Conservation (phyloP, 2,888 invertebrate species). For the Cheilosia urbana region DNA sequence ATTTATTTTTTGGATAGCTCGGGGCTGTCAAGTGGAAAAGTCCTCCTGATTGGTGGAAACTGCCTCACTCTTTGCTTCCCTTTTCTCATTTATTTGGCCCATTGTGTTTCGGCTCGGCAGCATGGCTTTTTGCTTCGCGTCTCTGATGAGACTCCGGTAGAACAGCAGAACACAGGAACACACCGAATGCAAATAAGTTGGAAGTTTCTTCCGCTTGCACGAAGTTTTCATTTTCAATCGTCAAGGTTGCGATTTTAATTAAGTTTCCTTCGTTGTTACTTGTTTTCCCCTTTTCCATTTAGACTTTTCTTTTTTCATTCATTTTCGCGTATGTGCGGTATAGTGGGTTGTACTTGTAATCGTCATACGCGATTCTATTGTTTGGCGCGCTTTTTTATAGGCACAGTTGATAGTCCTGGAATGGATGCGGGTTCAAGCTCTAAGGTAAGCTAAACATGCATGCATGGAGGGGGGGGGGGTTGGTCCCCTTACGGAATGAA, state of each 20-base stretch:
- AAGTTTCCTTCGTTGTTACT: slow-evolving; percentile 78
- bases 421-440: slow-evolving; percentile 34
- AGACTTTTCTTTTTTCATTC: slow-evolving; percentile 28
- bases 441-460: slow-evolving; percentile 44
- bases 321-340: slow-evolving; percentile 2
- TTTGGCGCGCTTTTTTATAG: slow-evolving; percentile 5
- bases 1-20: slow-evolving; percentile 55
- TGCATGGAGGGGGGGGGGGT: background rate
- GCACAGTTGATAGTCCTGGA: slow-evolving; percentile 27
- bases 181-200: slow-evolving; percentile 62
- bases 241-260: slow-evolving; percentile 83
- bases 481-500: slow-evolving; percentile 20
- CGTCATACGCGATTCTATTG: slow-evolving; percentile 38
- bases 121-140: background rate
- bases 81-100: slow-evolving; percentile 48
- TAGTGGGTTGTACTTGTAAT: background rate
- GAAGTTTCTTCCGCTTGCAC: slow-evolving; percentile 55
- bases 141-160: background rate
- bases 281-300: slow-evolving; percentile 24
- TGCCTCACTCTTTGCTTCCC: background rate
- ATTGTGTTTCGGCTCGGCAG: slow-evolving; percentile 23
- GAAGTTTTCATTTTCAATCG: slow-evolving; percentile 79
- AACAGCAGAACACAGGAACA: background rate
- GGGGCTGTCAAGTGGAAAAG: slow-evolving; percentile 44
- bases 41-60: slow-evolving; percentile 2